phyloP scores from a whole-genome alignment of 2,797 vertebrate genomes.

The Bothrops alternatus region DNA sequence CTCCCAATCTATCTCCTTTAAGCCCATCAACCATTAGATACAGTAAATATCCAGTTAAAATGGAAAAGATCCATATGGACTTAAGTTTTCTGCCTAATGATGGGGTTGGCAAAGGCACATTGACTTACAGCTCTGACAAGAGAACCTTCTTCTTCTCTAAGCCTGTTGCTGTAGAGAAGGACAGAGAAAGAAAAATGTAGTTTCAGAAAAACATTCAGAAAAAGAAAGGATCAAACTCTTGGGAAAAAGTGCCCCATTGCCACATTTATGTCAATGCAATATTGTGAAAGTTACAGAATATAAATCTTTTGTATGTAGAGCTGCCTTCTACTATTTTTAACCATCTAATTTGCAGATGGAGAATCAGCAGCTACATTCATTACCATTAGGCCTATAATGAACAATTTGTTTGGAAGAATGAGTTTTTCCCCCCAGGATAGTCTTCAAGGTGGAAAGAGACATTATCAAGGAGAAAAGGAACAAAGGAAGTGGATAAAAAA shows the following conservation, averaged over 20 bases:
- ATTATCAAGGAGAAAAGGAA: not conserved
- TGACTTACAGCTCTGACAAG: not conserved
- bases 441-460: not conserved
- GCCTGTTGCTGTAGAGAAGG: not conserved
- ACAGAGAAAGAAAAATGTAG: not conserved
- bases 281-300: slow-evolving; percentile 1
- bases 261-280: slow-evolving; percentile 17
- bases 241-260: not conserved
- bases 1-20: not conserved
- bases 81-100: not conserved
- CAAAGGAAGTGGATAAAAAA: not conserved
- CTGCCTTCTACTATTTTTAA: not conserved
- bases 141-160: not conserved
- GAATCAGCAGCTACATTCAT: not conserved
- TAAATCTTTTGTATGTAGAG: not conserved
- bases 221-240: not conserved
- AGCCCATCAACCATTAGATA: not conserved
- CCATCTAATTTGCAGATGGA: not conserved
- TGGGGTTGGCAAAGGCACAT: not conserved
- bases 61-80: not conserved
- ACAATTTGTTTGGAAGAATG: not conserved
- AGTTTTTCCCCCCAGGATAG: not conserved
- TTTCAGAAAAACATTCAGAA: not conserved
- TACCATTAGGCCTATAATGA: not conserved
- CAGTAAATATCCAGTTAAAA: not conserved